phyloP scores from a whole-genome alignment of 2,113 vertebrate species.

The Oplegnathus fasciatus region DNA sequence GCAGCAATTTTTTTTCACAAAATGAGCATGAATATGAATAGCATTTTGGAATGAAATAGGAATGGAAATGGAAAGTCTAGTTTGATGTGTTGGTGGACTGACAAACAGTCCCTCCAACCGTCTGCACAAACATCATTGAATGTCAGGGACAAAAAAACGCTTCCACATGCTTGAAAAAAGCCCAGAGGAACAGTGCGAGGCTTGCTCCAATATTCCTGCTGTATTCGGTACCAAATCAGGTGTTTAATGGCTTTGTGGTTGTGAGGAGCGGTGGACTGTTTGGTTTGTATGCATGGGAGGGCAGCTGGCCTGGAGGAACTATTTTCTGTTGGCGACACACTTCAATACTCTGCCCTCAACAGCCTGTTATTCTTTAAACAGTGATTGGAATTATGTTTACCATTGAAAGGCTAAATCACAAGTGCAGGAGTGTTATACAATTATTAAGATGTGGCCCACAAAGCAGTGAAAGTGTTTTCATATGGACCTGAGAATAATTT shows the following conservation, averaged over 20 bases:
- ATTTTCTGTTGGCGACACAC: constrained; percentile 43
- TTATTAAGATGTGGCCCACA: constrained; percentile 3
- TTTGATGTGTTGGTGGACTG: constrained; percentile 34
- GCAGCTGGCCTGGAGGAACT: constrained; percentile 42
- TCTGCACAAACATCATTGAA: constrained; percentile 38
- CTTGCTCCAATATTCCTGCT: not conserved
- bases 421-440: not conserved
- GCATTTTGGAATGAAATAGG: constrained; percentile 9
- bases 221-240: constrained; percentile 19
- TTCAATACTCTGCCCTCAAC: constrained; percentile 24
- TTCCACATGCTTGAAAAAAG: not conserved
- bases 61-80: constrained; percentile 51
- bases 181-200: not conserved
- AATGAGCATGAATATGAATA: constrained; percentile 46
- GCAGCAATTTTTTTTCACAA: not conserved
- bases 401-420: constrained; percentile 12
- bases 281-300: constrained; percentile 31
- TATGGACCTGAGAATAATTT: constrained; percentile 9
- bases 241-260: constrained; percentile 47
- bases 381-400: constrained; percentile 44
- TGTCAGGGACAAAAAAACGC: constrained; percentile 26
- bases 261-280: not conserved
- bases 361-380: constrained; percentile 36
- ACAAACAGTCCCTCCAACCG: constrained; percentile 19
- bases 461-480: constrained; percentile 6